These are phyloP conservation scores for Helicoverpa armigera DNA, from an alignment of 1,140 invertebrate species.

Conservation along the genomic window DNA sequence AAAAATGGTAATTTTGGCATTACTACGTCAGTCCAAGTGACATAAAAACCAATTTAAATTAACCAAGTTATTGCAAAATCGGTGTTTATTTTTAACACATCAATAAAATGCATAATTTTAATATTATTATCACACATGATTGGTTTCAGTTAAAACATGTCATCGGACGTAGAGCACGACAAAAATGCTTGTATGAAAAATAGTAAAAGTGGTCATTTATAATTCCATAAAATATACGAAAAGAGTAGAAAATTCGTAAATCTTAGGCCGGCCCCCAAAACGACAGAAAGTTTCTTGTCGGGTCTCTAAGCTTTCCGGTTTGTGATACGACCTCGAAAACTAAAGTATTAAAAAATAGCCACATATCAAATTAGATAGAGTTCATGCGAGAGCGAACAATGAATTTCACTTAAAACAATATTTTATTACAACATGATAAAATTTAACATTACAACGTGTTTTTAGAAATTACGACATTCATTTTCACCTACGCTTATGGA, in stretches of 20 bases:
- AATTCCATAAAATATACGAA: conserved; percentile 19
- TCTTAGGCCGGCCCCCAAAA: not conserved
- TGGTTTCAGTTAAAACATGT: not conserved
- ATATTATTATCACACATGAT: not conserved
- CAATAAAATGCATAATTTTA: conserved; percentile 4
- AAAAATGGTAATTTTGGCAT: too few relatives aligned
- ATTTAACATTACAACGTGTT: conserved; percentile 36
- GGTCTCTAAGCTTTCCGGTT: conserved; percentile 74
- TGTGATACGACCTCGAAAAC: conserved; percentile 70
- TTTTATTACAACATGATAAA: conserved; percentile 50
- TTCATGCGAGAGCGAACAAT: conserved; percentile 74
- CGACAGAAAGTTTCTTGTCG: conserved; percentile 63
- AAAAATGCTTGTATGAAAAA: not conserved
- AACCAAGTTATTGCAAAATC: not conserved
- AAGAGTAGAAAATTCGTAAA: conserved; percentile 5
- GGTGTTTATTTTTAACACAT: not conserved
- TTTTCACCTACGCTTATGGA: conserved; percentile 57
- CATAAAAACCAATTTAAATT: too few relatives aligned
- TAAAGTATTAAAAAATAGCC: conserved; percentile 77
- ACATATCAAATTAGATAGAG: conserved; percentile 76
- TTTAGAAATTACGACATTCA: conserved; percentile 53
- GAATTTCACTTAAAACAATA: conserved; percentile 55
- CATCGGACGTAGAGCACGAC: not conserved
- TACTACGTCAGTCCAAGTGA: too few relatives aligned
- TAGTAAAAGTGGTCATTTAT: not conserved